Evolutionary conservation across 64 coral and sea anemone genomes (phyloP), one percentile per base, ranked within the genome.

Genomic region (Montipora foliosa): DNA sequence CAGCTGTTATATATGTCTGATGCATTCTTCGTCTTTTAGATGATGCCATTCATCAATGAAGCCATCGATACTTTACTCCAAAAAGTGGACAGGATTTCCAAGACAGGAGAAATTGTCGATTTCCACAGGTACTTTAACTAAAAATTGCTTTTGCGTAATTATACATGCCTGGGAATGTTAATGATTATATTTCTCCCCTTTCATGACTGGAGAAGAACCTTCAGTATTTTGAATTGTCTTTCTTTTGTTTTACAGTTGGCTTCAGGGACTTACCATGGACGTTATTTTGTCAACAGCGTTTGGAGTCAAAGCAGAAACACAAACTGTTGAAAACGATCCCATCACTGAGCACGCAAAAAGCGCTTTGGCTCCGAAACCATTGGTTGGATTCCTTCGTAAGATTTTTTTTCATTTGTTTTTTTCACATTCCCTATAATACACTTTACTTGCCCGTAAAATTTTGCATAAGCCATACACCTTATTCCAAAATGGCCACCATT

Each of bases 281-380:
- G 76, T 87, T 0, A 93, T 93, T 50, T 70, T 93, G 45, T 82
- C 69, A 21, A 87, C 91, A 44, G 91, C 91, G 6, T 93, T 93
- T 79, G 91, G 91, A n/a, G 12, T 87, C 59, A 85, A 93, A 16
- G 71, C 47, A 4, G 74, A 93, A n/a, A 78, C 83, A 57, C 91
- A 93, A 47, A 93, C 82, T 66, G 74, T 87, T 48, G 72, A 75
- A 25, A 86, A 93, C 46, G 91, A 93, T 72, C 82, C 82, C 44
- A 71, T 86, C 19, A 86, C 82, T 20, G 82, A 86, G 49, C 17
- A 21, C 1, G 82, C 82, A 11, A 86, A 86, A 16, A 86, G 21
- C 17, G 82, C 82, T 1, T 71, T 86, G 82, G 82, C 64, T 20
- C 64, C 66, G 50, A 48, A 86, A 29, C 82, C 64, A 47, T 13